A percentile compares a stretch with the other conserved stretches of the same genome.
Evolutionary conservation across 2,797 vertebrate species (phyloP).

Genomic region (Microtus agrestis): DNA sequence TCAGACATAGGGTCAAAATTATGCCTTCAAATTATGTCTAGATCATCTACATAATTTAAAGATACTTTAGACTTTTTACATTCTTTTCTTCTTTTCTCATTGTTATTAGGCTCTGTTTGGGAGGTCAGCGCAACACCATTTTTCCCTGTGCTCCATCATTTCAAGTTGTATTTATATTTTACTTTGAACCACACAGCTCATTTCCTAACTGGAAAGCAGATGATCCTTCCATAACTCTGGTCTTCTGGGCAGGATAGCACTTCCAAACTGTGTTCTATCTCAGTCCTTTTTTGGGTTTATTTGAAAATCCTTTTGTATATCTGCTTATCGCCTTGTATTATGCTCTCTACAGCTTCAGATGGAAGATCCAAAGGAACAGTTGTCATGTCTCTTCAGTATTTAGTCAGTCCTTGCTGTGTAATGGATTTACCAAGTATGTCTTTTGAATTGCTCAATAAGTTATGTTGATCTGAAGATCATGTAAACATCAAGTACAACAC

Average conservation of each 20-base stretch:
- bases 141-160: background rate
- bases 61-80: background rate
- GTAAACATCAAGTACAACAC: background rate
- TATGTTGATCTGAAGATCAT: background rate
- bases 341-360: background rate
- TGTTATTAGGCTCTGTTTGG: background rate
- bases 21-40: background rate
- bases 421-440: background rate
- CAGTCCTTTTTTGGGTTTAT: background rate
- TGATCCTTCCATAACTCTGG: background rate
- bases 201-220: background rate
- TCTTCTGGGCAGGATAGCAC: background rate
- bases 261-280: background rate
- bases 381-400: background rate
- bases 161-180: constrained; percentile 5
- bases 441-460: constrained; percentile 8
- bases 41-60: constrained; percentile 3
- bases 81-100: background rate
- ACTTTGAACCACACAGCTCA: background rate
- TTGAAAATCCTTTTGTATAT: constrained; percentile 14
- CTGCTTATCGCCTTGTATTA: background rate
- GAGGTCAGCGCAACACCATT: background rate
- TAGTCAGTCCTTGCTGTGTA: background rate
- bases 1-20: background rate
- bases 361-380: background rate